Conservation (phyloP, 1,140 invertebrate genomes). For the Aporrectodea caliginosa region DNA sequence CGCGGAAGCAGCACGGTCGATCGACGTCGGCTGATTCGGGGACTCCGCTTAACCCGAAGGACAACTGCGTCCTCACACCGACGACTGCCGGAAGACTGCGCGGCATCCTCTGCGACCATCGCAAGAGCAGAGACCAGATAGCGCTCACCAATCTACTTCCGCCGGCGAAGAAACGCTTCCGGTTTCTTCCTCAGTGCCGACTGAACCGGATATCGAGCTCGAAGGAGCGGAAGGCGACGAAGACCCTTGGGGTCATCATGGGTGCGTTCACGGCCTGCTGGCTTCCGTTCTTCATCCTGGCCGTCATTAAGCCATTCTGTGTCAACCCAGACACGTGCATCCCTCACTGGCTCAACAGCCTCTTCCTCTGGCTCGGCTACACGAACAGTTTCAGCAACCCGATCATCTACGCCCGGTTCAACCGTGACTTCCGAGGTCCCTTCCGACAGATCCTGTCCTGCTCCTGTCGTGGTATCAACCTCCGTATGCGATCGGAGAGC, state of each 20-base stretch:
- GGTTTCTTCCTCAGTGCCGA: background rate
- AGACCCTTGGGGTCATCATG: constrained; percentile 58
- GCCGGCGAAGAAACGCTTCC: background rate
- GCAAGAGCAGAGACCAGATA: background rate
- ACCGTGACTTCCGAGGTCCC: constrained; percentile 89
- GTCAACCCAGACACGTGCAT: constrained; percentile 47
- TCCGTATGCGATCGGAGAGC: constrained; percentile 13
- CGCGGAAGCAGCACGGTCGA: background rate
- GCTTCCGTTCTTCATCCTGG: constrained; percentile 63
- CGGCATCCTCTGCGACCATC: constrained; percentile 1
- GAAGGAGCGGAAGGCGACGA: constrained; percentile 14
- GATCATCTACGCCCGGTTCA: constrained; percentile 92
- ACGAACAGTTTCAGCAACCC: constrained; percentile 97
- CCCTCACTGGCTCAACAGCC: constrained; percentile 14
- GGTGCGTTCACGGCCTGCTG: constrained; percentile 62
- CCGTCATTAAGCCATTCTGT: constrained; percentile 61
- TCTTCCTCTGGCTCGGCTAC: constrained; percentile 76
- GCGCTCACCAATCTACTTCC: background rate
- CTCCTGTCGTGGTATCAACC: constrained; percentile 40
- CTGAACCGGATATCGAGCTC: background rate
- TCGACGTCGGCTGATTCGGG: background rate
- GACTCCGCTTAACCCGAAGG: constrained; percentile 18
- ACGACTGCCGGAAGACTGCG: background rate
- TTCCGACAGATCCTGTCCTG: constrained; percentile 58
- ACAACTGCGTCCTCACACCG: background rate